Conservation (phyloP, 2,113 vertebrate species). For the Grus americana region DNA sequence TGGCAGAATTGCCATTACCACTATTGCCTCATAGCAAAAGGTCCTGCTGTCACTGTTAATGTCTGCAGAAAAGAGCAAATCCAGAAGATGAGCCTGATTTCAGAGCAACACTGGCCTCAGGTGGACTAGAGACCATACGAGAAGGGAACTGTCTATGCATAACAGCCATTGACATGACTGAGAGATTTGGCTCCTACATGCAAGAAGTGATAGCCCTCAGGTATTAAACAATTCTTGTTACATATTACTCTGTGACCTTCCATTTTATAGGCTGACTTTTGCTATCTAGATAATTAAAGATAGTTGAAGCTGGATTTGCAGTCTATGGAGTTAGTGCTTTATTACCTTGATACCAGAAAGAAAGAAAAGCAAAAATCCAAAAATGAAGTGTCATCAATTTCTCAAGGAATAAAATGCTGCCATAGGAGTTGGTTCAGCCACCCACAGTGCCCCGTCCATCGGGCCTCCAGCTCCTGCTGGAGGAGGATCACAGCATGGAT, state of each 20-base stretch:
- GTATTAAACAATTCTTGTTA: background rate
- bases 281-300: background rate
- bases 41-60: background rate
- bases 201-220: background rate
- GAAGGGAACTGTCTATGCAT: background rate
- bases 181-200: background rate
- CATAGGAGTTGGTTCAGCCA: background rate
- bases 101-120: background rate
- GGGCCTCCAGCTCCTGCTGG: background rate
- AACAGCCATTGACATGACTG: background rate
- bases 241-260: background rate
- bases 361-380: background rate
- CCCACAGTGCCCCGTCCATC: background rate
- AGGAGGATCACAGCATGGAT: background rate
- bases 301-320: background rate
- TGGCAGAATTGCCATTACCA: background rate
- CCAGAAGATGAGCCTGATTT: background rate
- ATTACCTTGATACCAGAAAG: background rate
- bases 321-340: background rate
- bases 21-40: background rate
- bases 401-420: background rate
- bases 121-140: background rate
- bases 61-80: background rate
- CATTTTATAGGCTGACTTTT: slow-evolving; percentile 14
- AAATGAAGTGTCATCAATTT: background rate